phyloP scores from a whole-genome alignment of 2,113 vertebrate species.

The Apodemus sylvaticus region DNA sequence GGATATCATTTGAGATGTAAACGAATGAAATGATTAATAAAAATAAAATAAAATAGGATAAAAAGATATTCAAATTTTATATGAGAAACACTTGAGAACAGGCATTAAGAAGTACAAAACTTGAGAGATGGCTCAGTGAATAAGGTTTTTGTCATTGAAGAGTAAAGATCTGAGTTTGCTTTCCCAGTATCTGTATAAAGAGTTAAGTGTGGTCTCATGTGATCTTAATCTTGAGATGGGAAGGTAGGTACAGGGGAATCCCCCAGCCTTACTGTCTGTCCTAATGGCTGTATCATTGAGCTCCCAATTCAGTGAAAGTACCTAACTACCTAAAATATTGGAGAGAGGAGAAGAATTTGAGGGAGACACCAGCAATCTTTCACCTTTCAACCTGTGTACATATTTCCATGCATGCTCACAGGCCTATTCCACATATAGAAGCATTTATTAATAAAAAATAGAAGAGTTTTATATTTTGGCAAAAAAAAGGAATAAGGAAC shows the following conservation, averaged over 20 bases:
- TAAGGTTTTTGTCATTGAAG: neutral
- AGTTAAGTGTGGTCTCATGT: neutral
- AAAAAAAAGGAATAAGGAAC: neutral
- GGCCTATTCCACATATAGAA: neutral
- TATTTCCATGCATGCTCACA: neutral
- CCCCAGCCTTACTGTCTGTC: neutral
- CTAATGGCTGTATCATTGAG: neutral
- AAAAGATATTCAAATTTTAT: neutral
- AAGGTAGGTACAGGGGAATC: neutral
- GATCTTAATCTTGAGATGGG: neutral
- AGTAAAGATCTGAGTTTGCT: neutral
- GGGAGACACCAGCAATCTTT: neutral
- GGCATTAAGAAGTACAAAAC: neutral
- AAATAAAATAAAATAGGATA: no score
- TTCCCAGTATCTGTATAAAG: no score
- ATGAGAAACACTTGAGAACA: neutral
- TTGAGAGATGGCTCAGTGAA: neutral
- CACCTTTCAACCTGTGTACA: neutral
- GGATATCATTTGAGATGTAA: no score
- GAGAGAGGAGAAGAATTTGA: fast-evolving
- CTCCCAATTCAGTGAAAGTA: neutral
- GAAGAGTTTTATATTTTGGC: neutral
- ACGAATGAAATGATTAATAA: no score
- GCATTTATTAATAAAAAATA: neutral
- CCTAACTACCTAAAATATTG: neutral